Conservation (phyloP, 2,888 invertebrate genomes). For the Tinea semifulvella region DNA sequence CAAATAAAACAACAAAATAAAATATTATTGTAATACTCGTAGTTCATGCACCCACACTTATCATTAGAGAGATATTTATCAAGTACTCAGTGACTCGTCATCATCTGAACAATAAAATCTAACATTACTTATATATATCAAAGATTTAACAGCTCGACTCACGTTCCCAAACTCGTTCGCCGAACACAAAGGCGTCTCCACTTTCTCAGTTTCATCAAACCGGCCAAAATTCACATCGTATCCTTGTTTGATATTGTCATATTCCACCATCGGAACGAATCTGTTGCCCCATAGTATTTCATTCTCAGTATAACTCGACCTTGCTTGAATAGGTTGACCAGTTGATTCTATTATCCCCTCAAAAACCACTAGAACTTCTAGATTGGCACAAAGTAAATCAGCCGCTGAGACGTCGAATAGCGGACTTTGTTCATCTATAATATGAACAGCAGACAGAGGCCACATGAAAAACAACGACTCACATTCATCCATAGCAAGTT, state of each 20-base stretch:
- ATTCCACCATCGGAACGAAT: conserved; percentile 81
- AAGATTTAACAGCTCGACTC: conserved; percentile 13
- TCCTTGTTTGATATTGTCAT: conserved; percentile 73
- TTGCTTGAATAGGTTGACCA: conserved; percentile 81
- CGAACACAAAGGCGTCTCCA: conserved; percentile 89
- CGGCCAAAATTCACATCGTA: conserved; percentile 90
- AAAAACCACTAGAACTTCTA: conserved; percentile 87
- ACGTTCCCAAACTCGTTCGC: conserved; percentile 70
- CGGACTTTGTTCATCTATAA: conserved; percentile 86
- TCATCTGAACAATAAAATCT: conserved; percentile 11
- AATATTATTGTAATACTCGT: no score
- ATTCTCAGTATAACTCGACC: conserved; percentile 80
- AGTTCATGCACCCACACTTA: not conserved
- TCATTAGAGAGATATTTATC: conserved; percentile 3
- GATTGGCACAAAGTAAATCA: conserved; percentile 84
- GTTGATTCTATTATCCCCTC: conserved; percentile 93
- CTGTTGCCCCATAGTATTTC: conserved; percentile 91
- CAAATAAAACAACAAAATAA: no score
- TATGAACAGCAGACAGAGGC: conserved; percentile 94
- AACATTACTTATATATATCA: conserved; percentile 20
- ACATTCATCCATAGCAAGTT: conserved; percentile 82
- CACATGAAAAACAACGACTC: conserved; percentile 94
- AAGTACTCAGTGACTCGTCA: conserved; percentile 4
- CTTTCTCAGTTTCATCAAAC: conserved; percentile 83
- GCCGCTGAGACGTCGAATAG: conserved; percentile 89